phyloP scores from a whole-genome alignment of 2,888 invertebrate species.

The Pheosia tremula region DNA sequence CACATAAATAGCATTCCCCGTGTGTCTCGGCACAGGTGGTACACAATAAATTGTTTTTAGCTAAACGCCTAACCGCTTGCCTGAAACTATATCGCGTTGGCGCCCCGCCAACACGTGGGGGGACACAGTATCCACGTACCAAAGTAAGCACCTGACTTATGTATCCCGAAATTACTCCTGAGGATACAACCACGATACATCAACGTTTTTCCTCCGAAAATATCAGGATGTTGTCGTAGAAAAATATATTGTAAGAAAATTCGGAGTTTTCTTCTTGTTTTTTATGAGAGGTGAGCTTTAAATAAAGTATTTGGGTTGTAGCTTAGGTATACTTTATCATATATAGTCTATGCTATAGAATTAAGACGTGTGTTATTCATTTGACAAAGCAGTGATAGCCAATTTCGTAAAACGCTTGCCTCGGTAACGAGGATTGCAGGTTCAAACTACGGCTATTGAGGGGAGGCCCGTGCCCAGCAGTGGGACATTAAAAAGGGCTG shows the following conservation, averaged over 20 bases:
- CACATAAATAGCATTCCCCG: neutral
- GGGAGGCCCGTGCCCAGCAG: no score
- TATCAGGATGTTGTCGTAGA: slow-evolving; percentile 18
- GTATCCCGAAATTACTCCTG: slow-evolving; percentile 37
- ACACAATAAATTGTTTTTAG: slow-evolving; percentile 42
- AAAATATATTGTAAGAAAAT: neutral
- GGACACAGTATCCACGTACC: slow-evolving; percentile 30
- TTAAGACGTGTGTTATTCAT: no score
- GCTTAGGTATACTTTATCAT: no score
- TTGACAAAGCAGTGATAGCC: no score
- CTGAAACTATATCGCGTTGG: slow-evolving; percentile 39
- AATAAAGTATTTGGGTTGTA: no score
- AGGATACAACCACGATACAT: slow-evolving; percentile 36
- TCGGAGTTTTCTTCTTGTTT: neutral
- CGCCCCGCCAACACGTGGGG: slow-evolving; percentile 29
- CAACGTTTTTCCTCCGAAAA: slow-evolving; percentile 33
- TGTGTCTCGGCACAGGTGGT: slow-evolving; percentile 32
- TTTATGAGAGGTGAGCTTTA: neutral
- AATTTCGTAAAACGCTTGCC: no score
- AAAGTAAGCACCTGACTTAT: slow-evolving; percentile 39
- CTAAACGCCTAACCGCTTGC: slow-evolving; percentile 41
- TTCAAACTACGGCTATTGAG: no score
- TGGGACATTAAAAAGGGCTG: no score
- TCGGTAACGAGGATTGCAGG: no score
- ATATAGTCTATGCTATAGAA: no score